These are phyloP conservation scores for Diorhabda elongata DNA, from an alignment of 1,140 invertebrate species.

Conservation along the genomic window DNA sequence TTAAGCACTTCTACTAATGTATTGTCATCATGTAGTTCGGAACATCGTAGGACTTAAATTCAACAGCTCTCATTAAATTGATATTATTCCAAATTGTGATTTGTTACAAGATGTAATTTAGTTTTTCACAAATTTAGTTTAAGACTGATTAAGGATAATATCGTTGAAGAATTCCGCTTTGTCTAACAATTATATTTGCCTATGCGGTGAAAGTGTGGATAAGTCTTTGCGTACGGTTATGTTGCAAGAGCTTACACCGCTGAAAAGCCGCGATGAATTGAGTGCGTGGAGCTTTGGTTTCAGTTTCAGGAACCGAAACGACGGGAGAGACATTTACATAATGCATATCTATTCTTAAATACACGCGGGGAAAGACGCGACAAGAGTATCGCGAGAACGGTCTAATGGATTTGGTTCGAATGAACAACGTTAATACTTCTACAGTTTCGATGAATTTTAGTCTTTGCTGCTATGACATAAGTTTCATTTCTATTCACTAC, in stretches of 20 bases:
- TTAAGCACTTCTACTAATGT: no score
- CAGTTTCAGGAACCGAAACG: slow-evolving; percentile 24
- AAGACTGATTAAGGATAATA: no score
- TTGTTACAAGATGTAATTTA: no score
- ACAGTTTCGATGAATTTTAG: neutral
- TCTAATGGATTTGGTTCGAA: neutral
- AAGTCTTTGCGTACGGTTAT: no score
- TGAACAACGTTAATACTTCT: neutral
- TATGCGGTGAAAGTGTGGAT: neutral
- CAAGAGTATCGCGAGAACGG: neutral
- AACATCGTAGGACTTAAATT: no score
- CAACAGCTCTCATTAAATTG: no score
- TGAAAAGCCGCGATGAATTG: slow-evolving; percentile 23
- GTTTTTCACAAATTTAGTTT: no score
- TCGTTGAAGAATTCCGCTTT: no score
- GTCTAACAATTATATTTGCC: no score
- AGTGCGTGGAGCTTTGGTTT: slow-evolving; percentile 25
- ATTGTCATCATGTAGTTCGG: no score
- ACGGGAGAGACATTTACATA: slow-evolving; percentile 34
- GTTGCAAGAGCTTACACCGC: slow-evolving; percentile 6
- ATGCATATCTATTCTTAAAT: slow-evolving; percentile 29
- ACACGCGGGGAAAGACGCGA: slow-evolving; percentile 6
- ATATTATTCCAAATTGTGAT: no score
- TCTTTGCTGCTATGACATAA: neutral
- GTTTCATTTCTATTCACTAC: neutral